Evolutionary conservation across 2,113 vertebrate genomes (phyloP).

Genomic region (Globicephala melas): DNA sequence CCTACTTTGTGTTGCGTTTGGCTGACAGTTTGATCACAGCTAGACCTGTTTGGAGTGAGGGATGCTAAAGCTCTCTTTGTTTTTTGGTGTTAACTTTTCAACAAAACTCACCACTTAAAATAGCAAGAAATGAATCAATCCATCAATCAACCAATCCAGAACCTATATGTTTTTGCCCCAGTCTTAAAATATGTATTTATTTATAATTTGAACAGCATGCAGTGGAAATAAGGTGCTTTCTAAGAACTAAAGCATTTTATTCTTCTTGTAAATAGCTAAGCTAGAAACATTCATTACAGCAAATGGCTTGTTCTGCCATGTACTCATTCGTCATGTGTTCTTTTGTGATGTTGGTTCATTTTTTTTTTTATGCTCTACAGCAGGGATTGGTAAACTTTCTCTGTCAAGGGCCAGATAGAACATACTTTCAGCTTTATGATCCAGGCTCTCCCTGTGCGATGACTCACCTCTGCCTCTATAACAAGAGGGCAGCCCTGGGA

Average conservation of each 20-base stretch:
- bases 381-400: not conserved
- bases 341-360: not conserved
- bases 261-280: not conserved
- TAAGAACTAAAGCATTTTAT: not conserved
- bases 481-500: not conserved
- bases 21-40: not conserved
- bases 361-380: not conserved
- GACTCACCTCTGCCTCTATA: not conserved
- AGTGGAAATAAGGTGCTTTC: not conserved
- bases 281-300: not conserved
- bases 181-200: constrained; percentile 22
- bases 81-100: constrained; percentile 12
- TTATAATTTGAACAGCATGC: not conserved
- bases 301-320: not conserved
- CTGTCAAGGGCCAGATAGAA: not conserved
- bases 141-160: not conserved
- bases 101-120: not conserved
- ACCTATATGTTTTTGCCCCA: not conserved
- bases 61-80: not conserved
- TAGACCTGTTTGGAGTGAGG: not conserved
- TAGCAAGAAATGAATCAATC: not conserved
- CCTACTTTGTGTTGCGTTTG: not conserved
- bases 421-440: not conserved
- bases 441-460: fast-evolving
- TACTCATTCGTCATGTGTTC: not conserved